Percentiles rank a stretch among this genome's conserved stretches.
Conservation (phyloP, 2,797 vertebrate genomes). For the Chelon auratus region DNA sequence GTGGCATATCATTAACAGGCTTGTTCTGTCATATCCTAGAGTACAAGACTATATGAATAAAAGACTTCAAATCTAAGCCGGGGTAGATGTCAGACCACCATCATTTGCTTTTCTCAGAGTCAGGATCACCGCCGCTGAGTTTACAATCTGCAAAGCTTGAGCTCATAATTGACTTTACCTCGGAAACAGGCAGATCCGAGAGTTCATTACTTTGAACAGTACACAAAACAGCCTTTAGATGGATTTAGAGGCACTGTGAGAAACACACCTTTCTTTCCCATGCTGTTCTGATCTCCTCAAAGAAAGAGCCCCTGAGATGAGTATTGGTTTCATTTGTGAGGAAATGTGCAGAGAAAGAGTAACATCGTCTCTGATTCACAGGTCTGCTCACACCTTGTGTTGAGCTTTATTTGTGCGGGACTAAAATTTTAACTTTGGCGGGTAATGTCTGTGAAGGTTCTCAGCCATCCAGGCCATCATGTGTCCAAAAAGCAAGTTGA, state of each 20-base stretch:
- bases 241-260: slow-evolving; percentile 41
- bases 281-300: not conserved
- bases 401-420: no score
- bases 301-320: slow-evolving; percentile 8
- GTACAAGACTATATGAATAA: slow-evolving; percentile 11
- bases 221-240: slow-evolving; percentile 34
- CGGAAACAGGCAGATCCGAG: slow-evolving; percentile 20
- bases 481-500: no score
- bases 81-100: slow-evolving; percentile 18
- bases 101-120: slow-evolving; percentile 53
- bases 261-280: slow-evolving; percentile 39
- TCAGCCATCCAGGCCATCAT: no score
- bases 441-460: no score
- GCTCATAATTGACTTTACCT: slow-evolving; percentile 36
- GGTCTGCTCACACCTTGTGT: not conserved
- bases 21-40: slow-evolving; percentile 38
- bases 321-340: not conserved
- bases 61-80: slow-evolving; percentile 8
- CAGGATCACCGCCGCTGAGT: slow-evolving; percentile 18
- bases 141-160: slow-evolving; percentile 53
- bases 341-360: not conserved
- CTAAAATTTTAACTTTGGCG: no score
- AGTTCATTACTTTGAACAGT: not conserved
- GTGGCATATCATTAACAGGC: slow-evolving; percentile 40
- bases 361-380: rapidly evolving